Conservation (phyloP, 2,113 vertebrate genomes). For the Spilogale gracilis region DNA sequence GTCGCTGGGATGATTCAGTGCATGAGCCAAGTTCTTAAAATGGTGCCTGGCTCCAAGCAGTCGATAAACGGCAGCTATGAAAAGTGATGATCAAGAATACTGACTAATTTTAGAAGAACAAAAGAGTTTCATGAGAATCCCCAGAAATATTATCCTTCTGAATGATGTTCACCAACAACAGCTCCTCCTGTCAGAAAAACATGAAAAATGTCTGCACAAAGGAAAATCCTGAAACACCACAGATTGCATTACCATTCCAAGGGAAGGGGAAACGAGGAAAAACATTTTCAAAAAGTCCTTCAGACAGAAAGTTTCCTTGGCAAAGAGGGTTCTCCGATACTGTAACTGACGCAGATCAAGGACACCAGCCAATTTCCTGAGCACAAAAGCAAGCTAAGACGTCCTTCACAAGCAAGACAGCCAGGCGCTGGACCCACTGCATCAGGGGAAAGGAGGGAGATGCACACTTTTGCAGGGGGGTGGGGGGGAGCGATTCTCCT, state of each 20-base stretch:
- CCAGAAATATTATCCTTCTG: not conserved
- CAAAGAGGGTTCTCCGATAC: not conserved
- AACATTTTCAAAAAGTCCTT: not conserved
- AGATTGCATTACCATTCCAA: not conserved
- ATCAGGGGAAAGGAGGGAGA: not conserved
- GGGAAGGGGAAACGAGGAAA: not conserved
- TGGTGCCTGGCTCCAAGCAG: not conserved
- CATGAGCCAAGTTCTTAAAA: not conserved
- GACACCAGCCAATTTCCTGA: not conserved
- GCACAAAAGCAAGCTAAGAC: not conserved
- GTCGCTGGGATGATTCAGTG: not conserved
- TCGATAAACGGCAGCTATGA: not conserved
- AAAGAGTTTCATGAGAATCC: not conserved
- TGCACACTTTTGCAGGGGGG: not conserved
- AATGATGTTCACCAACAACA: not conserved
- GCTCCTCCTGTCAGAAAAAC: constrained; percentile 12
- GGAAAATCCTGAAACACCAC: not conserved
- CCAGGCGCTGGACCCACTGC: not conserved
- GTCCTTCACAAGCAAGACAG: not conserved
- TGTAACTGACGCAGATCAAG: not conserved
- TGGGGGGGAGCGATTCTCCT: not conserved
- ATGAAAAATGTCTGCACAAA: not conserved
- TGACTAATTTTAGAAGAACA: not conserved
- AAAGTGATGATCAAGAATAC: not conserved
- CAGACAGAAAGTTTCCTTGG: constrained; percentile 28